A percentile compares a stretch with the other conserved stretches of the same genome.
Evolutionary conservation across 2,113 vertebrate species (phyloP).

Genomic region (Cheirogaleus medius): DNA sequence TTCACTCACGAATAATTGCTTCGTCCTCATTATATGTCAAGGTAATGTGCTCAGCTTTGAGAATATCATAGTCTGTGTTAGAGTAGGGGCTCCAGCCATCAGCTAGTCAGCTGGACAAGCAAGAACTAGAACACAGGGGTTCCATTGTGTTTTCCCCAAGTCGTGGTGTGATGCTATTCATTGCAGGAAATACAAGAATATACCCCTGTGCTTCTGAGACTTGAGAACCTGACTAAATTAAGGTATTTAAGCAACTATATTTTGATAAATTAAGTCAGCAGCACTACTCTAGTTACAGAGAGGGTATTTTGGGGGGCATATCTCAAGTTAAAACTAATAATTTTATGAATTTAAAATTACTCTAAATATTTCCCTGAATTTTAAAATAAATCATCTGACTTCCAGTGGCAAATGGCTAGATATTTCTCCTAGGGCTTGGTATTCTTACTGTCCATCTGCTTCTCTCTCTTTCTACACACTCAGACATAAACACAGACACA

Average conservation of each 20-base stretch:
- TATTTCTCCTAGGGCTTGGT: slow-evolving; percentile 25
- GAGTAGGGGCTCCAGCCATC: background rate
- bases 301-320: background rate
- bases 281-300: background rate
- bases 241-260: background rate
- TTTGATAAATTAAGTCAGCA: slow-evolving; percentile 13
- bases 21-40: background rate
- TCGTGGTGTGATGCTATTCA: background rate
- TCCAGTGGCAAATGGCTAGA: slow-evolving; percentile 22
- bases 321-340: background rate
- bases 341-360: background rate
- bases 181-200: background rate
- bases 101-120: background rate
- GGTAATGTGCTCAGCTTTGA: background rate
- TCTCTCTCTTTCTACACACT: background rate
- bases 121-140: background rate
- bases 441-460: slow-evolving; percentile 40
- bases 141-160: background rate
- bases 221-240: background rate
- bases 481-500: slow-evolving; percentile 53
- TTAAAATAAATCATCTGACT: background rate
- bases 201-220: background rate
- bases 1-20: background rate
- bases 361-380: slow-evolving; percentile 32
- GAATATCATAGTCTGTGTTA: background rate